Evolutionary conservation across 2,797 vertebrate genomes (phyloP).

Genomic region (Rhincodon typus): DNA sequence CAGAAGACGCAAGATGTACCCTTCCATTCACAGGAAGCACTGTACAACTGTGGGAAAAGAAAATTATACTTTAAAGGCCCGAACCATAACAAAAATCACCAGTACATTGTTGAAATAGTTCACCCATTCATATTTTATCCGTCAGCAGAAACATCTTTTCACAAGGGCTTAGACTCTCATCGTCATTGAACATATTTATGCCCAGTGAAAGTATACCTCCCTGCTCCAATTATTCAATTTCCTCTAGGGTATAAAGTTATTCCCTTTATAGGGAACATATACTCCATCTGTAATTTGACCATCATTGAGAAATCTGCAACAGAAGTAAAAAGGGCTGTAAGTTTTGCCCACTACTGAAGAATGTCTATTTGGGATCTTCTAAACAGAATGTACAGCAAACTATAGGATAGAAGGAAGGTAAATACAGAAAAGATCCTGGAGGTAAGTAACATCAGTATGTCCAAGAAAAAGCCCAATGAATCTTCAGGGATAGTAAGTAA

Average conservation of each 20-base stretch:
- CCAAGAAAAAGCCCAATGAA: not conserved
- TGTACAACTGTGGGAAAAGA: slow-evolving; percentile 30
- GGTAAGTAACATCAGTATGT: not conserved
- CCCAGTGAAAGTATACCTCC: not conserved
- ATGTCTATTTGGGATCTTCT: not conserved
- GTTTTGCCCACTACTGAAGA: not conserved
- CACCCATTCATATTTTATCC: slow-evolving; percentile 12
- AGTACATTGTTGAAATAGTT: slow-evolving; percentile 30
- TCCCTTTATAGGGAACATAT: not conserved
- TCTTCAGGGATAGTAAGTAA: not conserved
- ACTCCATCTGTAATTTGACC: not conserved
- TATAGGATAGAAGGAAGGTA: not conserved
- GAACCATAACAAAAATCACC: slow-evolving; percentile 19
- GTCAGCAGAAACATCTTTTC: slow-evolving; percentile 11
- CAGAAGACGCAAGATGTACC: slow-evolving; percentile 35
- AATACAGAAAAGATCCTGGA: not conserved
- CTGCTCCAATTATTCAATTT: not conserved
- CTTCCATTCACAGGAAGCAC: slow-evolving; percentile 34
- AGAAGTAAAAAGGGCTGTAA: slow-evolving; percentile 12
- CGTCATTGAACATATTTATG: not conserved
- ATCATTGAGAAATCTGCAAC: not conserved
- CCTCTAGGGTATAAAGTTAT: not conserved
- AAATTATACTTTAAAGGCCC: slow-evolving; percentile 32
- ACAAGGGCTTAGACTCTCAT: slow-evolving; percentile 8
- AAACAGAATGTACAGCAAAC: not conserved